Percentiles rank a stretch among this genome's conserved stretches.
These are phyloP conservation scores for Prunella himalayana DNA, from an alignment of 2,113 vertebrate species.

Conservation along the genomic window DNA sequence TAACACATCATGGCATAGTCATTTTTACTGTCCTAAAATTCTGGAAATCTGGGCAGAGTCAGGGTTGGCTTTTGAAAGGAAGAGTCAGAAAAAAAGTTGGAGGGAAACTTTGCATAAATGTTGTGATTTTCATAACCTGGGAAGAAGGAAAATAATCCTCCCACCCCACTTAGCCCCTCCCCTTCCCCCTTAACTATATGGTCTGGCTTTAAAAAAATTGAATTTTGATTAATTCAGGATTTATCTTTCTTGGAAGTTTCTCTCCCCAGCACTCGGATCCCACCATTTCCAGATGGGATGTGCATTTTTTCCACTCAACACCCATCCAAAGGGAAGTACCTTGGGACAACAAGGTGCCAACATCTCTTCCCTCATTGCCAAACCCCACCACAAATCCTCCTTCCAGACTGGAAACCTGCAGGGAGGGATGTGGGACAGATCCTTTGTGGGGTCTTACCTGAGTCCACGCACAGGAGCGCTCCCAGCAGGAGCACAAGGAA, in stretches of 20 bases:
- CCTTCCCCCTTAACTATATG: neutral
- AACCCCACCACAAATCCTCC: neutral
- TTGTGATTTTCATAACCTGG: neutral
- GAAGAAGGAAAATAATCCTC: neutral
- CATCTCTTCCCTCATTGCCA: neutral
- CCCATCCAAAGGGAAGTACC: rapidly evolving
- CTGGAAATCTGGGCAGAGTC: neutral
- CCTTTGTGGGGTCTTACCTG: neutral
- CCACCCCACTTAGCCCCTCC: neutral
- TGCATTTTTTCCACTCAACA: neutral
- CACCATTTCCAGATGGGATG: neutral
- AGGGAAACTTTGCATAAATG: neutral
- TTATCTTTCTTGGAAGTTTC: neutral
- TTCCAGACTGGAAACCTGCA: rapidly evolving
- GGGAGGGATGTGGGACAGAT: rapidly evolving
- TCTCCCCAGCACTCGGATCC: neutral
- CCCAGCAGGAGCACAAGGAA: slow-evolving; percentile 22
- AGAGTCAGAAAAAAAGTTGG: neutral
- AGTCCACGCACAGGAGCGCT: neutral
- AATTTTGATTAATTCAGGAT: neutral
- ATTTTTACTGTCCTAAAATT: neutral
- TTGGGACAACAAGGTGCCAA: rapidly evolving
- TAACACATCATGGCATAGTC: rapidly evolving
- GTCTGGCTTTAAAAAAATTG: neutral
- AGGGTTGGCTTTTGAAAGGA: neutral